Evolutionary conservation across 2,113 vertebrate species (phyloP), one percentile per base, ranked within the genome.

Genomic region (Pao palembangensis): DNA sequence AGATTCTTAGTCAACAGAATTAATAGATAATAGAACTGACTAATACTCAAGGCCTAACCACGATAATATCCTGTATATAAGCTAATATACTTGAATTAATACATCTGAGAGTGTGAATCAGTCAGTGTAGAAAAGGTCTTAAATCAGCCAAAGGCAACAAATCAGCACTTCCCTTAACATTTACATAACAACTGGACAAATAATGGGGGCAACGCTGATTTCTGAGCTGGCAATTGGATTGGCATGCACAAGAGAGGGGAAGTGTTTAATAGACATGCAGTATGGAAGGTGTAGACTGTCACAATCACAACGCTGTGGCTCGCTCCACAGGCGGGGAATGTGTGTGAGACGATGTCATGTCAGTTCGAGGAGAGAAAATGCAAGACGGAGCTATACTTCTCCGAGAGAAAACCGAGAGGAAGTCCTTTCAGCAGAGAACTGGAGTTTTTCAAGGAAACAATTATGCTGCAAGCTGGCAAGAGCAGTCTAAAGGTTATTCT

Each of bases 401-500:
- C 56, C 23, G 25, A 13, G 14, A 16, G 73, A 75, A 73, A 12
- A 19, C 31, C 43, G 48, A 56, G 8, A 49, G 43, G 5, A 51
- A 42, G 51, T 55, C 21, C 21, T 21, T 46, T 69, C 25, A 58
- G 59, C 31, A 55, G 56, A 49, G 57, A 70, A 74, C 57, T 3
- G 8, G 34, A 38, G 34, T 8, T 38, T 38, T 38, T 66, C 57
- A 61, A 61, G 41, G 42, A 79, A 80, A 75, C 76, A 80, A 71
- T 84, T 73, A 73, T 60, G 70, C 44, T 25, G 18, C 56, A 60
- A 59, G 53, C 57, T 67, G 71, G 74, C 53, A 57, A 65, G 59
- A 43, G 51, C 58, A 55, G 62, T 65, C 56, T 38, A 84, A 77
- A 84, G 67, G 67, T 76, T 68, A 83, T 84, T 76, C 64, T 34